Percentiles rank a stretch among this genome's conserved stretches.
Conservation (phyloP, 2,113 vertebrate species). For the Scopus umbretta region DNA sequence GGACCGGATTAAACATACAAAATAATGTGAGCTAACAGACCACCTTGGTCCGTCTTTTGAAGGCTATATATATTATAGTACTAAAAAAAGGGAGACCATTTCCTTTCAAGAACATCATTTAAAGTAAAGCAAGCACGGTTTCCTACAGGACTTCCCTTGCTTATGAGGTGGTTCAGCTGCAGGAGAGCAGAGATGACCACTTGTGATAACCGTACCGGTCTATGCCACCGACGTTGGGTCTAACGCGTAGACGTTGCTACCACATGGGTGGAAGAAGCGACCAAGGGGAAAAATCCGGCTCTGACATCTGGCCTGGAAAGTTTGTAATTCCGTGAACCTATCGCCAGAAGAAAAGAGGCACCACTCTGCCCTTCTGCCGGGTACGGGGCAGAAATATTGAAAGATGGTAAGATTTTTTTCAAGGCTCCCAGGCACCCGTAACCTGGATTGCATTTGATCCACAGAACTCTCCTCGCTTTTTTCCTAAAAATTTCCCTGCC, state of each 20-base stretch:
- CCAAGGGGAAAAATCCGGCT: not conserved
- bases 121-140: not conserved
- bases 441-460: not conserved
- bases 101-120: not conserved
- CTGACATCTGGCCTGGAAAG: not conserved
- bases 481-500: not conserved
- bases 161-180: not conserved
- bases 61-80: not conserved
- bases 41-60: not conserved
- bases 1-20: not conserved
- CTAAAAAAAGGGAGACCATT: not conserved
- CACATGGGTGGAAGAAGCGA: rapidly evolving
- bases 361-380: not conserved
- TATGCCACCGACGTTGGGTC: rapidly evolving
- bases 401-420: not conserved
- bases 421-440: not conserved
- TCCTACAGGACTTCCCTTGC: not conserved
- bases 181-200: not conserved
- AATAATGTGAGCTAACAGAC: not conserved
- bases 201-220: not conserved
- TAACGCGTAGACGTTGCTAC: not conserved
- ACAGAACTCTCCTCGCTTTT: not conserved
- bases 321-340: no score
- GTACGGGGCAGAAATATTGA: not conserved
- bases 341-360: not conserved